Conservation (phyloP, 2,797 vertebrate species). For the Sardinella longiceps region DNA sequence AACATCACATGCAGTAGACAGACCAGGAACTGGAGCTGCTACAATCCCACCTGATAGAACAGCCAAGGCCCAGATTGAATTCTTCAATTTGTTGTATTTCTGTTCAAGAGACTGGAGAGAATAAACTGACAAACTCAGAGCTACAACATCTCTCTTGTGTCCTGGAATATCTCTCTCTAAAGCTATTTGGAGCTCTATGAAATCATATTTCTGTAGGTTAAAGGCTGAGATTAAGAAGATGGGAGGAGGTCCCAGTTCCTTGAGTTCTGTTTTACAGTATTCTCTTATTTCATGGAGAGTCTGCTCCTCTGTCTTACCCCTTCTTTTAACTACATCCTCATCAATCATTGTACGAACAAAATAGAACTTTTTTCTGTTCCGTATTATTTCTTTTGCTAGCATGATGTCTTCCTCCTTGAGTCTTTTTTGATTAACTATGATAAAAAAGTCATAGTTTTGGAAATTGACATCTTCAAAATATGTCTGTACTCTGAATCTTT, state of each 20-base stretch:
- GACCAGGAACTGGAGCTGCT: background rate
- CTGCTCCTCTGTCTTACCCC: constrained; percentile 41
- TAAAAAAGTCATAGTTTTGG: constrained; percentile 75
- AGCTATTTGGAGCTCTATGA: background rate
- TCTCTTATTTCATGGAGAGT: too few species aligned
- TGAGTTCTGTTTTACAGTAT: too few species aligned
- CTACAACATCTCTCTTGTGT: background rate
- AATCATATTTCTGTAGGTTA: too few species aligned
- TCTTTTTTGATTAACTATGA: constrained; percentile 64
- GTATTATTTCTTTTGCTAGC: constrained; percentile 69
- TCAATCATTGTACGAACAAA: constrained; percentile 79
- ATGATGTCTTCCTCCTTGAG: too few species aligned
- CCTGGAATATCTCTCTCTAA: too few species aligned
- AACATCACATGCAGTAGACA: background rate
- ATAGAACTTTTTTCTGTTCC: constrained; percentile 68
- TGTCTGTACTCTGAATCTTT: too few species aligned
- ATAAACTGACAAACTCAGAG: background rate
- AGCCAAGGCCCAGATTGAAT: background rate
- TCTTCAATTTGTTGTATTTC: background rate
- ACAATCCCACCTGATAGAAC: background rate
- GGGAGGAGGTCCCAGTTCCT: too few species aligned
- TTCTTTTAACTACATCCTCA: constrained; percentile 57
- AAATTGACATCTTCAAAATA: constrained; percentile 65
- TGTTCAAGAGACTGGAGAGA: background rate
- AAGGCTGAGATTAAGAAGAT: too few species aligned